A percentile compares a stretch with the other conserved stretches of the same genome.
Evolutionary conservation across 2,113 vertebrate species (phyloP).

Genomic region (Gulo gulo): DNA sequence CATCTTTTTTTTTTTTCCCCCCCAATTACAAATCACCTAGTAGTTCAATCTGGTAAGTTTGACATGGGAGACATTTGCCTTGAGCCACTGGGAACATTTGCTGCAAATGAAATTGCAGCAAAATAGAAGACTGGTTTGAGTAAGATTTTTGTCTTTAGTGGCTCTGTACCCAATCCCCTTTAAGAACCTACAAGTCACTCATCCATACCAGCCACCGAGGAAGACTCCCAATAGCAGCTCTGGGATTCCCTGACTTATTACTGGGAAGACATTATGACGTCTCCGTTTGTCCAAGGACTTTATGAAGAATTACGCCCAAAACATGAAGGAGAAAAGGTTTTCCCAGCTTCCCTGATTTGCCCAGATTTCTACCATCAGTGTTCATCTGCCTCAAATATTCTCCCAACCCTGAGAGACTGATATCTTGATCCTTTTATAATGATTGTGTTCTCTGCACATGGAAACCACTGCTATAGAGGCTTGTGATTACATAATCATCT

Average conservation of each 20-base stretch:
- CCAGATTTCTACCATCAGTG: not conserved
- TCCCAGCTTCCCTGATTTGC: not conserved
- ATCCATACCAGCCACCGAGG: not conserved
- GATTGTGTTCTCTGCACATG: not conserved
- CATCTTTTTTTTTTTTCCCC: not conserved
- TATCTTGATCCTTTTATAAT: not conserved
- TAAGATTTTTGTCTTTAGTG: not conserved
- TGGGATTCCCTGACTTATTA: not conserved
- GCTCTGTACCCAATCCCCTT: not conserved
- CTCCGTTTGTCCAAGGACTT: not conserved
- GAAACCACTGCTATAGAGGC: not conserved
- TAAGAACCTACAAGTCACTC: not conserved
- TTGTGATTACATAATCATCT: not conserved
- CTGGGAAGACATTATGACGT: not conserved
- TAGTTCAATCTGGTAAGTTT: not conserved
- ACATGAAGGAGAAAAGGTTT: not conserved
- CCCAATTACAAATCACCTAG: not conserved
- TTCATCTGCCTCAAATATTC: not conserved
- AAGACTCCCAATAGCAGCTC: fast-evolving
- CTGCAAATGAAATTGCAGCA: not conserved
- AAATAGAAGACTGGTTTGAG: not conserved
- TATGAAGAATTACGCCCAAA: not conserved
- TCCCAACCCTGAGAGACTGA: not conserved
- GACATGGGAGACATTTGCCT: not conserved
- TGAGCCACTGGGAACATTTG: not conserved